A percentile compares a stretch with the other conserved stretches of the same genome.
These are phyloP conservation scores for Spodoptera picta DNA, from an alignment of 2,888 invertebrate species.

Conservation along the genomic window DNA sequence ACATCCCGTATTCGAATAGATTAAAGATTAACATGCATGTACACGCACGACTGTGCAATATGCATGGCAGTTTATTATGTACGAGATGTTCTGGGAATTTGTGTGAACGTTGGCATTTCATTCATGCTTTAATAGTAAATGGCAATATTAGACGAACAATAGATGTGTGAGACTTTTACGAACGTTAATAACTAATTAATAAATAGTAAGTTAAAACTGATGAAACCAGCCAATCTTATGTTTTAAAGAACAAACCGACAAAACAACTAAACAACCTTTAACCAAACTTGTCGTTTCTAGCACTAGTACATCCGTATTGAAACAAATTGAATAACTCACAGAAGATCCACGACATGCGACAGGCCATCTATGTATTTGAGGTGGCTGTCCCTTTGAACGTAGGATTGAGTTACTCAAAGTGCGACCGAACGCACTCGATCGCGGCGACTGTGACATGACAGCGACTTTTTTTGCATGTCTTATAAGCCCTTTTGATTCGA, in stretches of 20 bases:
- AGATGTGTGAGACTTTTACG: background rate
- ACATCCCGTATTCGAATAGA: constrained; percentile 7
- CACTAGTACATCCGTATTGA: constrained; percentile 59
- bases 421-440: constrained; percentile 58
- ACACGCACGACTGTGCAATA: constrained; percentile 3
- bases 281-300: constrained; percentile 52
- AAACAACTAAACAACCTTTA: background rate
- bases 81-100: constrained; percentile 1
- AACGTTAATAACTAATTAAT: no score
- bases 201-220: no score
- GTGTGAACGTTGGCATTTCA: background rate
- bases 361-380: constrained; percentile 82
- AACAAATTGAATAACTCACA: constrained; percentile 86
- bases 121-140: background rate
- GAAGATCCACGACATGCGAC: constrained; percentile 85
- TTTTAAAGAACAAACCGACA: background rate
- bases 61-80: constrained; percentile 2
- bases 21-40: constrained; percentile 13
- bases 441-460: constrained; percentile 49
- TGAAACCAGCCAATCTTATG: no score
- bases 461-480: constrained; percentile 60
- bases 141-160: no score
- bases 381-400: constrained; percentile 78
- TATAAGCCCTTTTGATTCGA: constrained; percentile 50
- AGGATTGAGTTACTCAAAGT: constrained; percentile 75